phyloP scores from a whole-genome alignment of 2,888 invertebrate species.

The Dexiosoma caninum region DNA sequence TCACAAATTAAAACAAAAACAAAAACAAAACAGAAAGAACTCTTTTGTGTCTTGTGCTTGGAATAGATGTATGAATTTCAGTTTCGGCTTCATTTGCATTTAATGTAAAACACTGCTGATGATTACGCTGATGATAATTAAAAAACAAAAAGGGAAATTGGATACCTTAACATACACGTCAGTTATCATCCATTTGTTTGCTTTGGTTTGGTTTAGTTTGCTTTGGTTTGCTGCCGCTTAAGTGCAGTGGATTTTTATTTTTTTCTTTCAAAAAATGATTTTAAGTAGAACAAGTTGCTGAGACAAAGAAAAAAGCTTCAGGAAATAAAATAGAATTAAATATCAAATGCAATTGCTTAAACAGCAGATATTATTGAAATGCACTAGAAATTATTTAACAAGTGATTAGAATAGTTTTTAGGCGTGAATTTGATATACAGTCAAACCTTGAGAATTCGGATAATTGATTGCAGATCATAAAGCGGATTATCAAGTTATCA shows the following conservation, averaged over 20 bases:
- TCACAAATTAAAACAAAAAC: slow-evolving; percentile 59
- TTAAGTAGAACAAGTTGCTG: neutral
- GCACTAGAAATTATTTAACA: too few species aligned
- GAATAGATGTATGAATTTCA: slow-evolving; percentile 17
- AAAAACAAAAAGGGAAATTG: slow-evolving; percentile 51
- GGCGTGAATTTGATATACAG: too few species aligned
- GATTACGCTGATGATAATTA: slow-evolving; percentile 65
- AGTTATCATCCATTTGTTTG: too few species aligned
- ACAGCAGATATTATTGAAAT: too few species aligned
- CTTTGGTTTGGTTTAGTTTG: too few species aligned
- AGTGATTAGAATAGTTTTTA: too few species aligned
- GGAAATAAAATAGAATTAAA: neutral
- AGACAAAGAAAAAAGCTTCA: neutral
- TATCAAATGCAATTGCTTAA: too few species aligned
- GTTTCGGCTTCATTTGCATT: slow-evolving; percentile 70
- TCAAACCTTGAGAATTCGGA: too few species aligned
- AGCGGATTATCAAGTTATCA: too few species aligned
- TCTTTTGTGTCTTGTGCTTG: neutral
- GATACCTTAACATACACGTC: slow-evolving; percentile 50
- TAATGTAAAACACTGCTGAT: slow-evolving; percentile 67
- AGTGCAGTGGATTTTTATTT: neutral
- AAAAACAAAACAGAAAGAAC: too few species aligned
- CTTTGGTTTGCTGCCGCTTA: slow-evolving; percentile 23
- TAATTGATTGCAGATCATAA: too few species aligned
- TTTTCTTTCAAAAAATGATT: neutral